Evolutionary conservation across 2,113 vertebrate genomes (phyloP).

Genomic region (Mobula birostris): DNA sequence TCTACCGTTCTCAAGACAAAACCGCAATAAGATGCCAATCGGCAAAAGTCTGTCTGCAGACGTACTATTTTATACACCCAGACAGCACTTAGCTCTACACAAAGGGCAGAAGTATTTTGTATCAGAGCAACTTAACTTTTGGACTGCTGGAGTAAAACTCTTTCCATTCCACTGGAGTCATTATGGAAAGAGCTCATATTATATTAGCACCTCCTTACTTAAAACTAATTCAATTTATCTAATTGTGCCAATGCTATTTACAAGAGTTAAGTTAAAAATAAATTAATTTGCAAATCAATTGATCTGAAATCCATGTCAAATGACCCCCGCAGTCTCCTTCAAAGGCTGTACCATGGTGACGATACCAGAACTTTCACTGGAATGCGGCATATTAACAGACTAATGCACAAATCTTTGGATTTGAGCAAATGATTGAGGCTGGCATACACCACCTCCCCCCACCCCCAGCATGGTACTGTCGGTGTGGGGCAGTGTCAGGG

Average conservation of each 20-base stretch:
- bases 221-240: not conserved
- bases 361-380: not conserved
- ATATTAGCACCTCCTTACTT: not conserved
- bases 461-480: not conserved
- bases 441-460: not conserved
- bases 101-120: not conserved
- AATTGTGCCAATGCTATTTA: slow-evolving; percentile 7
- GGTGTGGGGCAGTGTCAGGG: too few species aligned
- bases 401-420: not conserved
- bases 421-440: not conserved
- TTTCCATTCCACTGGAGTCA: not conserved
- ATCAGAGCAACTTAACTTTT: not conserved
- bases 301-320: not conserved
- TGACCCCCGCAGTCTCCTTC: not conserved
- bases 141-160: not conserved
- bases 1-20: not conserved
- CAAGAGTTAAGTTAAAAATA: not conserved
- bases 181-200: not conserved
- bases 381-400: not conserved
- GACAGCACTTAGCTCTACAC: not conserved
- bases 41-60: not conserved
- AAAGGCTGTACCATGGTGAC: not conserved
- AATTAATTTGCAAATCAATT: not conserved
- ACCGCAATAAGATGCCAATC: not conserved
- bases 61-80: not conserved